Conservation (phyloP, 1,140 invertebrate species). For the Lysiphlebus fabarum region DNA sequence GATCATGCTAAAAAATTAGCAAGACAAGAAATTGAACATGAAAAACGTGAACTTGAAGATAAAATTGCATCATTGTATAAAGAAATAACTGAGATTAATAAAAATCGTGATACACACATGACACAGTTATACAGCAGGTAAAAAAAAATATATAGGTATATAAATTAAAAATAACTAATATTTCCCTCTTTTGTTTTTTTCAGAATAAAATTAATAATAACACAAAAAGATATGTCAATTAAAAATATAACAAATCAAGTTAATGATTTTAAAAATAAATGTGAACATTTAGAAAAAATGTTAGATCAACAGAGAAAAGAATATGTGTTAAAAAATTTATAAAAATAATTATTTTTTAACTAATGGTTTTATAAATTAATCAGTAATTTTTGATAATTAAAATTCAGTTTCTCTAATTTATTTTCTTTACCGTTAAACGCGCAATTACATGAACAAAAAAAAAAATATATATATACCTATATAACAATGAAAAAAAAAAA, state of each 20-base stretch:
- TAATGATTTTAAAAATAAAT: slow-evolving; percentile 65
- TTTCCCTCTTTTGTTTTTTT: slow-evolving; percentile 44
- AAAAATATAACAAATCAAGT: slow-evolving; percentile 67
- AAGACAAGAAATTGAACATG: slow-evolving; percentile 52
- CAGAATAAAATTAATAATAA: slow-evolving; percentile 74
- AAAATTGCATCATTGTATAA: slow-evolving; percentile 44
- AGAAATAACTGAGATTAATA: slow-evolving; percentile 41
- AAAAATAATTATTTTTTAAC: slow-evolving; percentile 14
- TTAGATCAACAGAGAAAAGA: slow-evolving; percentile 73
- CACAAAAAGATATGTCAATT: slow-evolving; percentile 72
- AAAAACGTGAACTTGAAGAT: slow-evolving; percentile 45
- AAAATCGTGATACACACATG: slow-evolving; percentile 40
- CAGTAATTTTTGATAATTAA: too few relatives aligned
- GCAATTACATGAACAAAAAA: too few relatives aligned
- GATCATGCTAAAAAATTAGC: slow-evolving; percentile 54
- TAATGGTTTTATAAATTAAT: too few relatives aligned
- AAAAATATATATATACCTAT: too few relatives aligned
- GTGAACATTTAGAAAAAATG: slow-evolving; percentile 70
- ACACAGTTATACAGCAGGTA: slow-evolving; percentile 49
- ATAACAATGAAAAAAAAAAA: not conserved
- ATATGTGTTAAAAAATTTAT: slow-evolving; percentile 57
- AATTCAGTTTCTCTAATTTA: slow-evolving; percentile 24
- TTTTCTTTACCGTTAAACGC: too few relatives aligned
- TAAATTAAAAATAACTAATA: slow-evolving; percentile 2
- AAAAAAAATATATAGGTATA: slow-evolving; percentile 13